Conservation (phyloP, 2,797 vertebrate genomes). For the Siniperca undulata region DNA sequence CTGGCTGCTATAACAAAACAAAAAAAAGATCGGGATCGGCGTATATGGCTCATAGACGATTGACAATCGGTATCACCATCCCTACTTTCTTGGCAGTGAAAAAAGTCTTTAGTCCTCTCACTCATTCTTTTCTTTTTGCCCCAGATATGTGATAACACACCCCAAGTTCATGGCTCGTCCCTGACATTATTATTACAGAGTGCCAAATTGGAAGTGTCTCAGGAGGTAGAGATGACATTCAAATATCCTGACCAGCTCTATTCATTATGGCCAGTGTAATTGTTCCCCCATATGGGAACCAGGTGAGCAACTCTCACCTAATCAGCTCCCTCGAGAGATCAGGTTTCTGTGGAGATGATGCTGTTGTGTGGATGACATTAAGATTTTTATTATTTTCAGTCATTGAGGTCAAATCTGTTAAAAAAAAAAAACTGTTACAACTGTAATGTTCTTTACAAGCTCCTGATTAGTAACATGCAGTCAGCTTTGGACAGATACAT, state of each 20-base stretch:
- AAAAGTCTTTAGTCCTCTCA: constrained; percentile 27
- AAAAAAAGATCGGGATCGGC: too few relatives aligned
- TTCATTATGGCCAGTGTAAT: constrained; percentile 73
- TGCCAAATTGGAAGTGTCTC: constrained; percentile 75
- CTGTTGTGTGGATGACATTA: constrained; percentile 59
- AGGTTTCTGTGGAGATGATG: constrained; percentile 46
- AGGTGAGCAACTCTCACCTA: constrained; percentile 73
- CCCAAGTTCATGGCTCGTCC: constrained; percentile 61
- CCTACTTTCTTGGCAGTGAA: constrained; percentile 4
- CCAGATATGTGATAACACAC: constrained; percentile 42
- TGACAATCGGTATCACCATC: too few relatives aligned
- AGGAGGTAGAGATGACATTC: constrained; percentile 78
- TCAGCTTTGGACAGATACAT: constrained; percentile 19
- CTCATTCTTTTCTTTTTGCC: constrained; percentile 46
- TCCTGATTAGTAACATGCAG: constrained; percentile 25
- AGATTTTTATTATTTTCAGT: constrained; percentile 41
- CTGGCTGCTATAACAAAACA: too few relatives aligned
- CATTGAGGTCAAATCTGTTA: constrained; percentile 36
- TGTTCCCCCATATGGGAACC: constrained; percentile 59
- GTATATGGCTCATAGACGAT: too few relatives aligned
- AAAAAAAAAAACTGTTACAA: not conserved
- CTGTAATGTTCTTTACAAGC: constrained; percentile 23
- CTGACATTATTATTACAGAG: constrained; percentile 75
- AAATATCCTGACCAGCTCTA: constrained; percentile 73
- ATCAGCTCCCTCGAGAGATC: constrained; percentile 73